Conservation (phyloP, 2,797 vertebrate genomes). For the Fratercula arctica region DNA sequence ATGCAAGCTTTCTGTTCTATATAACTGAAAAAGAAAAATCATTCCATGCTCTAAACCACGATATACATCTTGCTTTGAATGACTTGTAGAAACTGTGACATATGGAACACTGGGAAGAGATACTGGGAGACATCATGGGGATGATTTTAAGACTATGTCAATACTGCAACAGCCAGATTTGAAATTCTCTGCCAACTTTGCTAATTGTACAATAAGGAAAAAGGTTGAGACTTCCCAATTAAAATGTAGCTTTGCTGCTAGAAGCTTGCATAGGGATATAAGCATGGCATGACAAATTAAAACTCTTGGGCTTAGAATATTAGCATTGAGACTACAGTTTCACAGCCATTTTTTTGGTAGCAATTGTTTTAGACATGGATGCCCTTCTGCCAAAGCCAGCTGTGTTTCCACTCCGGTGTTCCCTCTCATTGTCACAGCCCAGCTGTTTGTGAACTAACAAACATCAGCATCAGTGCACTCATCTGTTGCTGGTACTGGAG, state of each 20-base stretch:
- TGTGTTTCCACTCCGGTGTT: background rate
- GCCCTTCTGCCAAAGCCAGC: background rate
- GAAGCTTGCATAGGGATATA: background rate
- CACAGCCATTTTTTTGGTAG: background rate
- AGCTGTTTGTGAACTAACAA: background rate
- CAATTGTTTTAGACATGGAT: background rate
- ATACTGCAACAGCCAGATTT: background rate
- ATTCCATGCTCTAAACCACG: background rate
- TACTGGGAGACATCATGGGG: background rate
- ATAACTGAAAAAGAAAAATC: background rate
- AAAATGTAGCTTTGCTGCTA: background rate
- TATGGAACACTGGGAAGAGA: background rate
- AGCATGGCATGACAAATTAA: background rate
- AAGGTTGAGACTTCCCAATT: background rate
- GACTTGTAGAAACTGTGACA: background rate
- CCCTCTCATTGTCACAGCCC: background rate
- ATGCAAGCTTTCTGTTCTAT: background rate
- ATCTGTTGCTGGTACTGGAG: background rate
- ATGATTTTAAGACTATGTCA: background rate
- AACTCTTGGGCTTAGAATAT: background rate
- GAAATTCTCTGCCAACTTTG: background rate
- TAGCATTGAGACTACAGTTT: background rate
- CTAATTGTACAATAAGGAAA: background rate
- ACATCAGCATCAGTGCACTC: background rate
- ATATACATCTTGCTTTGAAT: background rate